Conservation (phyloP, 64 coral and sea anemone species). For the Porites lutea region DNA sequence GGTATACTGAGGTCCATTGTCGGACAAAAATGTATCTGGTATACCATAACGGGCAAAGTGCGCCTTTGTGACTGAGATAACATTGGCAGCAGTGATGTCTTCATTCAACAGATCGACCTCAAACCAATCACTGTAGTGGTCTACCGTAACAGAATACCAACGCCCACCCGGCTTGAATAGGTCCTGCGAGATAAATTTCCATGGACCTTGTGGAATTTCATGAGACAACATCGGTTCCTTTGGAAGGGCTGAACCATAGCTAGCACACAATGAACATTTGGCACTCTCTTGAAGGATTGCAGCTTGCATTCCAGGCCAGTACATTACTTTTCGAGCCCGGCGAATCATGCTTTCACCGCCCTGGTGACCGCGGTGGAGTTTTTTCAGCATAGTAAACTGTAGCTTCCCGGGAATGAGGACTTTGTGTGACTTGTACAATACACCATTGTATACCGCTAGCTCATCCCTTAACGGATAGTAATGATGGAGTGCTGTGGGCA, state of each 20-base stretch:
- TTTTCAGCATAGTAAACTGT: slow-evolving; percentile 49
- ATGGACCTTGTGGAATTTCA: slow-evolving; percentile 26
- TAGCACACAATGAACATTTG: slow-evolving; percentile 49
- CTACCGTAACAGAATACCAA: slow-evolving; percentile 1
- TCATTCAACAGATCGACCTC: slow-evolving; percentile 18
- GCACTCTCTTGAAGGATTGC: slow-evolving; percentile 60
- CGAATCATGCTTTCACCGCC: too few species aligned
- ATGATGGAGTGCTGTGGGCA: slow-evolving; percentile 46
- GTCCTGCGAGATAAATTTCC: slow-evolving; percentile 44
- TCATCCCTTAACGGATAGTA: slow-evolving; percentile 48
- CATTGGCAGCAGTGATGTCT: slow-evolving; percentile 19
- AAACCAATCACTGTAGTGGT: slow-evolving; percentile 29
- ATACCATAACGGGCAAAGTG: slow-evolving; percentile 33
- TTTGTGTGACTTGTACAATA: slow-evolving; percentile 70
- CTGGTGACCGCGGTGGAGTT: not conserved
- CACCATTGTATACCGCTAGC: slow-evolving; percentile 60
- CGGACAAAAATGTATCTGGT: slow-evolving; percentile 7
- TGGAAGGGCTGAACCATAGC: slow-evolving; percentile 4
- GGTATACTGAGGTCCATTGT: slow-evolving; percentile 6
- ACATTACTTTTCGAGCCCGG: too few species aligned
- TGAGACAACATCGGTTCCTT: slow-evolving; percentile 56
- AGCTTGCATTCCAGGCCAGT: slow-evolving; percentile 14
- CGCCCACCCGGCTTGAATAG: slow-evolving; percentile 39
- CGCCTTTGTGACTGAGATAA: not conserved
- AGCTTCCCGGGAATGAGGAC: slow-evolving; percentile 45